Evolutionary conservation across 2,797 vertebrate species (phyloP).

Genomic region (Lerista edwardsae): DNA sequence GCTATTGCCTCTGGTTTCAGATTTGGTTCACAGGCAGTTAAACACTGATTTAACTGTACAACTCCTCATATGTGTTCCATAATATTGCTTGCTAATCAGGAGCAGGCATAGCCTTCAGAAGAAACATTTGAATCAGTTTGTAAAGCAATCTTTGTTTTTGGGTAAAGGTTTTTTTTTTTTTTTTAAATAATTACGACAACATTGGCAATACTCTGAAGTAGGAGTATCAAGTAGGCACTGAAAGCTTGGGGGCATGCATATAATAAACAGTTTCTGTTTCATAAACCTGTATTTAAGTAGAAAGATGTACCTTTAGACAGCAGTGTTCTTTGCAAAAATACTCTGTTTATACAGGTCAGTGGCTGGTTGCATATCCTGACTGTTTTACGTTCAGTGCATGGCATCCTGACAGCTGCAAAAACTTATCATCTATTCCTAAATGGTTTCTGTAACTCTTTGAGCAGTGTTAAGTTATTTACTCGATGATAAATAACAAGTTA

Average conservation of each 20-base stretch:
- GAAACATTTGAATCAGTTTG: conserved; percentile 53
- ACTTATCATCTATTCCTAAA: not conserved
- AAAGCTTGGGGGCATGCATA: conserved; percentile 42
- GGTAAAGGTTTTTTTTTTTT: not conserved
- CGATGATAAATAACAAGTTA: no score
- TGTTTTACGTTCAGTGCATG: not conserved
- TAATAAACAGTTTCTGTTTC: conserved; percentile 27
- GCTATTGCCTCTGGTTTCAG: conserved; percentile 14
- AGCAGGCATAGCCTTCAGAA: conserved; percentile 39
- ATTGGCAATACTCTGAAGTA: conserved; percentile 61
- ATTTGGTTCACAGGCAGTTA: conserved; percentile 5
- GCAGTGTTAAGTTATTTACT: not conserved
- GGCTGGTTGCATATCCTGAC: not conserved
- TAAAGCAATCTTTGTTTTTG: conserved; percentile 70
- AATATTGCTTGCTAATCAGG: conserved; percentile 44
- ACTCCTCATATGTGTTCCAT: not conserved
- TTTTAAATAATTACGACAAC: not conserved
- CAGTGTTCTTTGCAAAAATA: conserved; percentile 19
- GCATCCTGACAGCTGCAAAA: not conserved
- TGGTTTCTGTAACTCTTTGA: not conserved
- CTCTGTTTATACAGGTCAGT: conserved; percentile 34
- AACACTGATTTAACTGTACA: conserved; percentile 13
- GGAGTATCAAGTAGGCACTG: conserved; percentile 31
- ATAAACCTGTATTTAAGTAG: conserved; percentile 15
- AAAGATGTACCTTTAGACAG: conserved; percentile 39